Percentiles rank a stretch among this genome's conserved stretches.
Conservation (phyloP, 2,113 vertebrate species). For the Leiothrix lutea region DNA sequence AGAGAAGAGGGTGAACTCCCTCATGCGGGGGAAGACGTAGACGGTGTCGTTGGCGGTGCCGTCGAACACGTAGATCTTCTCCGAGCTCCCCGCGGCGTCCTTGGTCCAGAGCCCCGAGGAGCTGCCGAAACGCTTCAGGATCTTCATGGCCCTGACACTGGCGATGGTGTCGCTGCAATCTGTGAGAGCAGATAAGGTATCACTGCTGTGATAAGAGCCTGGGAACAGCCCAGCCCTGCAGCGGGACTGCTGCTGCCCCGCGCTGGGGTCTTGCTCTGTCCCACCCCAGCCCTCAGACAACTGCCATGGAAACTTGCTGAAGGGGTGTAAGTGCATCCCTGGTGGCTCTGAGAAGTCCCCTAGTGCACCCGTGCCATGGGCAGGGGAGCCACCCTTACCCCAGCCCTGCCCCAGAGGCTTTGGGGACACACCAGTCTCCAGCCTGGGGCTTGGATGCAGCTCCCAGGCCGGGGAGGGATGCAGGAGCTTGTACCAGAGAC, state of each 20-base stretch:
- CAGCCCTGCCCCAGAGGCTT: background rate
- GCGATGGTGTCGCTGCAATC: conserved; percentile 91
- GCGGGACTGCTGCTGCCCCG: rapidly evolving
- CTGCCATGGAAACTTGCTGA: rapidly evolving
- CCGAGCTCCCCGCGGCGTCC: conserved; percentile 78
- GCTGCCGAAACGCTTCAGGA: conserved; percentile 87
- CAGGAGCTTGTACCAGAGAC: background rate
- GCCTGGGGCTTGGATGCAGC: background rate
- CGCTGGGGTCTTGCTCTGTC: background rate
- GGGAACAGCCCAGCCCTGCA: rapidly evolving
- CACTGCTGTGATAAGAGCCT: background rate
- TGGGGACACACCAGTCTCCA: background rate
- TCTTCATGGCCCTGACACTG: conserved; percentile 91
- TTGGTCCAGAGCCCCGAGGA: conserved; percentile 89
- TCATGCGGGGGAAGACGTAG: conserved; percentile 83
- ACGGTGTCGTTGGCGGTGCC: conserved; percentile 83
- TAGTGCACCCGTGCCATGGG: rapidly evolving
- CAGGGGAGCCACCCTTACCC: background rate
- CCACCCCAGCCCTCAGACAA: background rate
- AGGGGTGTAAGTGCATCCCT: background rate
- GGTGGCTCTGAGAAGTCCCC: background rate
- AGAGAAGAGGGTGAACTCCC: conserved; percentile 82
- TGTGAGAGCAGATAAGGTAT: conserved; percentile 20
- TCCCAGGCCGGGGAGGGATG: background rate
- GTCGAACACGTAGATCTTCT: conserved; percentile 90